Percentiles rank a stretch among this genome's conserved stretches.
phyloP scores from a whole-genome alignment of 1,140 invertebrate species.

The Anoplophora glabripennis region DNA sequence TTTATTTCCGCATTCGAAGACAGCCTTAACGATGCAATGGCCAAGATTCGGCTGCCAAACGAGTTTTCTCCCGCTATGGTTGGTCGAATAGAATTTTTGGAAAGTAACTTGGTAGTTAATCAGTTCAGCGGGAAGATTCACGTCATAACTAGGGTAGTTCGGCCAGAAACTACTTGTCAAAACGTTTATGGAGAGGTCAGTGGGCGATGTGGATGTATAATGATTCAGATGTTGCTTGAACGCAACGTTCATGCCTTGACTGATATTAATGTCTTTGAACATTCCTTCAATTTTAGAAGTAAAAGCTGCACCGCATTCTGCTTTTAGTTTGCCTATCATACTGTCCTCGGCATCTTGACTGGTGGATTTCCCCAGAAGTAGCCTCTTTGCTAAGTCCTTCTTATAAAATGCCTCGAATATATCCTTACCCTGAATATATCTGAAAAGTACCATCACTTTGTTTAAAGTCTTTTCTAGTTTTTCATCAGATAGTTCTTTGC shows the following conservation, averaged over 20 bases:
- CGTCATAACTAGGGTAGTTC: conserved; percentile 87
- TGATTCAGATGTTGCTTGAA: conserved; percentile 73
- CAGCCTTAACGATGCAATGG: conserved; percentile 88
- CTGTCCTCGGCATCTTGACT: conserved; percentile 98
- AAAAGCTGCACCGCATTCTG: conserved; percentile 96
- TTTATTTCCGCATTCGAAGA: conserved; percentile 84
- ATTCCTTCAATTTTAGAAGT: conserved; percentile 97
- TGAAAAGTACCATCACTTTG: conserved; percentile 97
- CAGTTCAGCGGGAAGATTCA: conserved; percentile 85
- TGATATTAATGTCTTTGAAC: conserved; percentile 99
- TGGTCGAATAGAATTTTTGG: conserved; percentile 92
- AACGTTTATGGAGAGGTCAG: conserved; percentile 88
- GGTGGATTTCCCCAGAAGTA: conserved; percentile 95
- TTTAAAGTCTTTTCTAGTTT: conserved; percentile 91
- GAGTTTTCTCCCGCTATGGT: conserved; percentile 94
- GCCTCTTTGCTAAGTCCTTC: conserved; percentile 92
- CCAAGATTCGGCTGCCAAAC: conserved; percentile 96
- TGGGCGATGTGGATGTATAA: conserved; percentile 57
- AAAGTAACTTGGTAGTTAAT: conserved; percentile 91
- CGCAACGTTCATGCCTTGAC: conserved; percentile 90
- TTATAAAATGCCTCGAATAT: conserved; percentile 99
- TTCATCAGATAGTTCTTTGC: conserved; percentile 97
- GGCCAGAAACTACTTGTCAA: conserved; percentile 99
- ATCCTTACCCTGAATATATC: conserved; percentile 98
- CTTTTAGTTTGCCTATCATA: conserved; percentile 95